Evolutionary conservation across 2,113 vertebrate genomes (phyloP).

Genomic region (Sterrhoptilus dennistouni): DNA sequence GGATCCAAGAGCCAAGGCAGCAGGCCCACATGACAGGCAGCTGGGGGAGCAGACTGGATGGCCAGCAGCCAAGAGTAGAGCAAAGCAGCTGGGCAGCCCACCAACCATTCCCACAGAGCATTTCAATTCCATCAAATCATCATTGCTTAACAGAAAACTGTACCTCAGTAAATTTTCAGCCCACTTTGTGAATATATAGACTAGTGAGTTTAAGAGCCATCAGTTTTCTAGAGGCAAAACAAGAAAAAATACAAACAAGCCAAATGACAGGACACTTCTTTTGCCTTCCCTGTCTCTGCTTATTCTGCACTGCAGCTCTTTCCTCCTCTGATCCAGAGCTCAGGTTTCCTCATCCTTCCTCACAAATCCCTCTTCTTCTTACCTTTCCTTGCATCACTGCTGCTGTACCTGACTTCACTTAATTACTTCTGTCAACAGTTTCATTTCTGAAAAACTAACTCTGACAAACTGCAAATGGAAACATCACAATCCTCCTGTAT

Average conservation of each 20-base stretch:
- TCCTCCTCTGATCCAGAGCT: neutral
- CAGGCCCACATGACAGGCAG: slow-evolving; percentile 52
- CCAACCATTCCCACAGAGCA: slow-evolving; percentile 49
- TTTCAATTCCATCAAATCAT: slow-evolving; percentile 21
- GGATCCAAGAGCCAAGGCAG: slow-evolving; percentile 28
- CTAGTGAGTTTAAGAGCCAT: neutral
- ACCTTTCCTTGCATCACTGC: neutral
- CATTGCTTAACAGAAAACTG: neutral
- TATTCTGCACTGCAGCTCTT: neutral
- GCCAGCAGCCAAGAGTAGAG: slow-evolving; percentile 56
- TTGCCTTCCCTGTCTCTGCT: neutral
- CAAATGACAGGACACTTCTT: neutral
- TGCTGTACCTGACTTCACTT: neutral
- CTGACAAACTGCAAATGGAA: neutral
- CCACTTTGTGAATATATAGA: neutral
- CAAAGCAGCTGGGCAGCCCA: slow-evolving; percentile 64
- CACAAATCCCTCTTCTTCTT: neutral
- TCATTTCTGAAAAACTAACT: neutral
- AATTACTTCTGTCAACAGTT: neutral
- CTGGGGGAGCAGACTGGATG: slow-evolving; percentile 51
- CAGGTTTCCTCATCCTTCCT: neutral
- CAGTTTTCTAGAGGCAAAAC: slow-evolving; percentile 1
- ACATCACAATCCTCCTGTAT: neutral
- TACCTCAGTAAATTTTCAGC: neutral
- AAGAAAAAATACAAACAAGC: neutral